Percentiles rank a stretch among this genome's conserved stretches.
These are phyloP conservation scores for Gryllus longicercus DNA, from an alignment of 2,888 invertebrate genomes.

Conservation along the genomic window DNA sequence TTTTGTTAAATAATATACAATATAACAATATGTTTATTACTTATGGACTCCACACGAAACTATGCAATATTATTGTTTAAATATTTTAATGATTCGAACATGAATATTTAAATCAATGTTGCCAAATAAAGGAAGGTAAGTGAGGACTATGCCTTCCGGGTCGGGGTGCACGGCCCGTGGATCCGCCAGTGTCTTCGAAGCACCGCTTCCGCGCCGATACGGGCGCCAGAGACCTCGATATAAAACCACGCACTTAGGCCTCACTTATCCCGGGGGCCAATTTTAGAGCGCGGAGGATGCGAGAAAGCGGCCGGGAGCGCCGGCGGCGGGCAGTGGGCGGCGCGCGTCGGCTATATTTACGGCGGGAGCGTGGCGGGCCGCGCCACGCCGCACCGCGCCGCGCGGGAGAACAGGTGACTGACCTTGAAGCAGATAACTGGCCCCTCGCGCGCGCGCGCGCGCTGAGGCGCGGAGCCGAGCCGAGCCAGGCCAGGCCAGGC, in stretches of 20 bases:
- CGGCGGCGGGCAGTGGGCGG: background rate
- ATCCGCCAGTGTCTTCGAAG: too few relatives aligned
- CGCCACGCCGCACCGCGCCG: background rate
- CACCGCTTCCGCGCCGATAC: too few relatives aligned
- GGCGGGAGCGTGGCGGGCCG: background rate
- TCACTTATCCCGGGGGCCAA: background rate
- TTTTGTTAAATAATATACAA: too few relatives aligned
- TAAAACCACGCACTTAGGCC: background rate
- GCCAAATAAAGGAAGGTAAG: too few relatives aligned
- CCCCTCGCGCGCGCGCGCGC: background rate
- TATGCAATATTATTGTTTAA: too few relatives aligned
- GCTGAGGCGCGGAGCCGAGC: background rate
- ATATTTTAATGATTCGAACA: too few relatives aligned
- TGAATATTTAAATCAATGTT: too few relatives aligned
- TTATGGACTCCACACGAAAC: too few relatives aligned
- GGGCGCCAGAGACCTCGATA: too few relatives aligned
- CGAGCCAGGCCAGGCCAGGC: background rate
- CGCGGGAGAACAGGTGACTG: background rate
- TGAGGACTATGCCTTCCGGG: too few relatives aligned
- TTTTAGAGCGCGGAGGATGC: slow-evolving; percentile 11
- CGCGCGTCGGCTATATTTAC: background rate
- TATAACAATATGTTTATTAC: too few relatives aligned
- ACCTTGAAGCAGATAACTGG: background rate
- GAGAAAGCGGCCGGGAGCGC: background rate
- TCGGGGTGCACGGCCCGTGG: too few relatives aligned